A percentile compares a stretch with the other conserved stretches of the same genome.
phyloP scores from a whole-genome alignment of 2,888 invertebrate species.

The Marasmarcha lunaedactyla region DNA sequence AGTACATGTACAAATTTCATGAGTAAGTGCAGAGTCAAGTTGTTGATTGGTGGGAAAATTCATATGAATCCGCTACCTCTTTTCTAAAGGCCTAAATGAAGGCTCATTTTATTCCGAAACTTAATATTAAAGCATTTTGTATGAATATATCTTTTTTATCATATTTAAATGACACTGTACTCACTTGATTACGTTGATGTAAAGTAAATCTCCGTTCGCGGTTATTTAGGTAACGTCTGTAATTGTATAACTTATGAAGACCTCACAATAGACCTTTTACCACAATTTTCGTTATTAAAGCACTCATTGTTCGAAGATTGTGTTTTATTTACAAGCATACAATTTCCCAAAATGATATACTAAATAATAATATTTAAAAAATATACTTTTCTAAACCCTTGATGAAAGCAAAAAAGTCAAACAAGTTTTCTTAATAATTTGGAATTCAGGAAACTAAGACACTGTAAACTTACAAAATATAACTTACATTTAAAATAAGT shows the following conservation, averaged over 20 bases:
- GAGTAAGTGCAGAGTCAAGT: constrained; percentile 28
- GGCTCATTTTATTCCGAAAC: constrained; percentile 23
- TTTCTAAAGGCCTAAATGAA: constrained; percentile 29
- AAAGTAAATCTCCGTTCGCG: background rate
- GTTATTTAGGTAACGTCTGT: constrained; percentile 14
- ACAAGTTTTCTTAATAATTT: too few species aligned
- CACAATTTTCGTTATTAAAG: constrained; percentile 68
- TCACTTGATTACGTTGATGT: constrained; percentile 25
- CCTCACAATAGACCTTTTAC: constrained; percentile 45
- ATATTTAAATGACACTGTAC: constrained; percentile 30
- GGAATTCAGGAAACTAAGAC: too few species aligned
- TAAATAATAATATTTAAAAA: too few species aligned
- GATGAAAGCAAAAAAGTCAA: too few species aligned
- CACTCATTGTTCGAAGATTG: constrained; percentile 59
- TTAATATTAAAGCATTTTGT: constrained; percentile 27
- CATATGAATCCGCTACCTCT: constrained; percentile 26
- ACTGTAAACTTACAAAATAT: too few species aligned
- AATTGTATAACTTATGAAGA: constrained; percentile 14
- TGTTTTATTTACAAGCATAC: constrained; percentile 14
- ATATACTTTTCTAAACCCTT: too few species aligned
- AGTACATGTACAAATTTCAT: constrained; percentile 16
- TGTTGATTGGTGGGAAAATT: background rate
- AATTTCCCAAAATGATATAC: too few species aligned
- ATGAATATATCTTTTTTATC: constrained; percentile 24
- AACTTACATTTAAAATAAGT: too few species aligned